Conservation (phyloP, 2,888 invertebrate genomes). For the Euproctis similis region DNA sequence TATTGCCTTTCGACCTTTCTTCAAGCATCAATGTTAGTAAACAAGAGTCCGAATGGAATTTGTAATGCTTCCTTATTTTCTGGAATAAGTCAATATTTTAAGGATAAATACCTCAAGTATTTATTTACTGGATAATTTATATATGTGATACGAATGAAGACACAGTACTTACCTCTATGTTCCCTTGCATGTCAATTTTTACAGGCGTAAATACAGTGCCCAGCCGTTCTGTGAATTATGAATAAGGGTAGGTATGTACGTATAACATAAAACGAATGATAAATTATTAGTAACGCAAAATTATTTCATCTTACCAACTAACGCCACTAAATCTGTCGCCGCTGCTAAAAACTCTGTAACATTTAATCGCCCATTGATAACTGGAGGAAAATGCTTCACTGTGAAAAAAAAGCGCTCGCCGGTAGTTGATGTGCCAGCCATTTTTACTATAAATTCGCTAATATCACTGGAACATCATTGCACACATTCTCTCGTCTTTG, state of each 20-base stretch:
- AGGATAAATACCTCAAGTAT: no score
- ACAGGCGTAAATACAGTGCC: slow-evolving; percentile 85
- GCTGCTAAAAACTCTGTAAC: slow-evolving; percentile 78
- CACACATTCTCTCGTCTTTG: not conserved
- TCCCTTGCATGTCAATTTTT: slow-evolving; percentile 84
- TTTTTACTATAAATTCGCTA: slow-evolving; percentile 22
- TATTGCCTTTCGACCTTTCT: slow-evolving; percentile 72
- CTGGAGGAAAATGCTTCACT: slow-evolving; percentile 68
- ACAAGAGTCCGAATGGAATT: slow-evolving; percentile 71
- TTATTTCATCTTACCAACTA: slow-evolving; percentile 75
- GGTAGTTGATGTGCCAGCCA: slow-evolving; percentile 44
- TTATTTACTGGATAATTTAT: not conserved
- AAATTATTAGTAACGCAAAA: not conserved
- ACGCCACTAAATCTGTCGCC: slow-evolving; percentile 74
- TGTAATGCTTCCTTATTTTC: slow-evolving; percentile 78
- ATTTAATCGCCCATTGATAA: slow-evolving; percentile 75
- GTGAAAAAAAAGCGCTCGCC: slow-evolving; percentile 30
- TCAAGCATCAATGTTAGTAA: slow-evolving; percentile 81
- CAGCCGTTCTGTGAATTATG: slow-evolving; percentile 79
- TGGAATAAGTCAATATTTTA: slow-evolving; percentile 34
- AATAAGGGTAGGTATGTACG: no score
- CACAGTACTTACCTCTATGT: slow-evolving; percentile 78
- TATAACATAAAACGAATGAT: no score
- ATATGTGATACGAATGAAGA: not conserved
- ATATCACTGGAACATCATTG: no score